Evolutionary conservation across 2,797 vertebrate genomes (phyloP).

Genomic region (Pampus argenteus): DNA sequence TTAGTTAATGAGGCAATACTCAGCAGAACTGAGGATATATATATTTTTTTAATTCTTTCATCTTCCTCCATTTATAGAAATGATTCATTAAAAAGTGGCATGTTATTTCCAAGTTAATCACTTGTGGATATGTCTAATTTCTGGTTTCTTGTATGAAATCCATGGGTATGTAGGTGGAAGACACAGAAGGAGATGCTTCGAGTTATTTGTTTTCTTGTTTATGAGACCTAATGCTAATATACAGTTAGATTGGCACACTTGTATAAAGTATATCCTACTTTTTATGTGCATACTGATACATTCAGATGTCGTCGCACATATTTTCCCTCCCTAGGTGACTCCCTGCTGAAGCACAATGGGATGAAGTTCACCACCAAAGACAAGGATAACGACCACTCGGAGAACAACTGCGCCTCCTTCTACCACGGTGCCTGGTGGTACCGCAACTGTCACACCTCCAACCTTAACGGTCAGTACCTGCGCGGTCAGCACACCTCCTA

Average conservation of each 20-base stretch:
- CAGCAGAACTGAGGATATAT: slow-evolving; percentile 20
- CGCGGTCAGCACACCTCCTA: slow-evolving; percentile 96
- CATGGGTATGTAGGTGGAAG: slow-evolving; percentile 2
- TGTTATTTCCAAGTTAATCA: slow-evolving; percentile 42
- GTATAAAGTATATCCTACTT: neutral
- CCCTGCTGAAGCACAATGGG: slow-evolving; percentile 94
- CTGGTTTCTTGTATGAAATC: slow-evolving; percentile 31
- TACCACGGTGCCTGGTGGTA: slow-evolving; percentile 99
- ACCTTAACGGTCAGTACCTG: slow-evolving; percentile 98
- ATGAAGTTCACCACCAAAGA: slow-evolving; percentile 99
- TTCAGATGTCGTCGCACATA: neutral
- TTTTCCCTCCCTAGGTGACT: slow-evolving; percentile 84
- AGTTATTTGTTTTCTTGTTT: slow-evolving; percentile 7
- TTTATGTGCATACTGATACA: neutral
- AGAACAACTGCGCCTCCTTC: slow-evolving; percentile 98
- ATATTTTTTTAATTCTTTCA: slow-evolving; percentile 37
- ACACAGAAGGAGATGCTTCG: slow-evolving; percentile 12
- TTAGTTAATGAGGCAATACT: slow-evolving; percentile 59
- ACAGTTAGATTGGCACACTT: neutral
- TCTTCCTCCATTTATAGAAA: slow-evolving; percentile 24
- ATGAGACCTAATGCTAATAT: neutral
- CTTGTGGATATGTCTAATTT: slow-evolving; percentile 43
- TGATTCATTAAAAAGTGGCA: slow-evolving; percentile 40
- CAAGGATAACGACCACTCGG: slow-evolving; percentile 95
- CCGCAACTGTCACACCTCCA: slow-evolving; percentile 98